A percentile compares a stretch with the other conserved stretches of the same genome.
These are phyloP conservation scores for Macrophya annulata DNA, from an alignment of 2,888 invertebrate genomes.

Conservation along the genomic window DNA sequence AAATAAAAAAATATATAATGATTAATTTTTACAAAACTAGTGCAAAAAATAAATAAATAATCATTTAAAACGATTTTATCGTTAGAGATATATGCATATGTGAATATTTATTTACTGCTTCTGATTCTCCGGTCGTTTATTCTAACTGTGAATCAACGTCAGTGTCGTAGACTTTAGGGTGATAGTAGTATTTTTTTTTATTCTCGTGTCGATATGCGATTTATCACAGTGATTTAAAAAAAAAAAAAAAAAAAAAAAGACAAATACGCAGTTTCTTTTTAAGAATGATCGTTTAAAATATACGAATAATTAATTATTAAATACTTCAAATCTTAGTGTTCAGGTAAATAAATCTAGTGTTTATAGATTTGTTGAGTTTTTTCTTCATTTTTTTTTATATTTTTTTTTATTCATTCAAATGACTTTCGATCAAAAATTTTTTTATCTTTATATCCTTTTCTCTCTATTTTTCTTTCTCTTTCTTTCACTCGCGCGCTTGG, in stretches of 20 bases:
- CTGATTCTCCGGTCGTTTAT: background rate
- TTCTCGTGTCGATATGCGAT: constrained; percentile 20
- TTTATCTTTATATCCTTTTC: background rate
- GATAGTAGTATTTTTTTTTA: background rate
- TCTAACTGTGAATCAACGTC: constrained; percentile 42
- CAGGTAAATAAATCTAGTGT: background rate
- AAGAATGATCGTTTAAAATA: background rate
- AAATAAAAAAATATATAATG: no score
- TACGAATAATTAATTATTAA: background rate
- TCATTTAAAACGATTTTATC: no score
- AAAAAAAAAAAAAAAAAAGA: background rate
- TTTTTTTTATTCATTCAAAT: no score
- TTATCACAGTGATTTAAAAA: background rate
- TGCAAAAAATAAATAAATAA: background rate
- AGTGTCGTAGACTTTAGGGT: background rate
- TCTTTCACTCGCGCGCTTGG: background rate
- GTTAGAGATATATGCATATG: no score
- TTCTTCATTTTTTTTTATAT: no score
- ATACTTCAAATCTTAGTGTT: background rate
- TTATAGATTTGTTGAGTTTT: background rate
- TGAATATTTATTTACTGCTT: background rate
- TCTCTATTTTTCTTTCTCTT: background rate
- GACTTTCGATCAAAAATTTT: background rate
- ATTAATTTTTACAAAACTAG: background rate
- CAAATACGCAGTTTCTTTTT: background rate